Base-by-base conservation (phyloP, 1,140 invertebrate species). In the Achatina immaculata region DNA sequence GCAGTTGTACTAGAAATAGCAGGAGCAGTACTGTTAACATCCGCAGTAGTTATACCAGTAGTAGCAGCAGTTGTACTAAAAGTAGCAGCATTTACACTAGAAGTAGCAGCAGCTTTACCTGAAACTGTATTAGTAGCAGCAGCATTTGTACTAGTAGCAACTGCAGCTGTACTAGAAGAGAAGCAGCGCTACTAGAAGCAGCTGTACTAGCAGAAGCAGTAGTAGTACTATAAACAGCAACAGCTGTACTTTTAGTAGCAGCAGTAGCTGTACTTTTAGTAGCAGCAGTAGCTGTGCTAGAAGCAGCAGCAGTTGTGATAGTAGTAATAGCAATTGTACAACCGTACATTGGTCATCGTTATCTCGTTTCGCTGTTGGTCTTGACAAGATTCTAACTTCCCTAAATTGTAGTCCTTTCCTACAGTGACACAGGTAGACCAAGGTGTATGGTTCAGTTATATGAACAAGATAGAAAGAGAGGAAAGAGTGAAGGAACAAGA, bases 311-410 rank as follows among this genome's bases (percentile, higher is more conserved):
- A 48, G 45, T 48, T 11, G 45, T 48, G 19, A 48, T 66, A 66
- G 62, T 66, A 66, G 62, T 66, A 66, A 24, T 66, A 66, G 62
- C n/a, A 66, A 24, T 66, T 28, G 62, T 66, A 66, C n/a, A n/a
- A n/a, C n/a, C n/a, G n/a, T n/a, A n/a, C n/a, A n/a, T n/a, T n/a
- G n/a, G n/a, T n/a, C n/a, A n/a, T n/a, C n/a, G n/a, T n/a, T n/a
- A n/a, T n/a, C n/a, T n/a, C n/a, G n/a, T n/a, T n/a, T n/a, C n/a
- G n/a, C n/a, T n/a, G n/a, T n/a, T n/a, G n/a, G n/a, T n/a, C n/a
- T n/a, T n/a, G n/a, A n/a, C n/a, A n/a, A n/a, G n/a, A n/a, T n/a
- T n/a, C n/a, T n/a, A n/a, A n/a, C n/a, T n/a, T n/a, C n/a, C n/a
- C n/a, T n/a, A n/a, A n/a, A n/a, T n/a, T n/a, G n/a, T n/a, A n/a